A percentile compares a stretch with the other conserved stretches of the same genome.
These are phyloP conservation scores for Nerophis lumbriciformis DNA, from an alignment of 2,113 vertebrate species.

Conservation along the genomic window DNA sequence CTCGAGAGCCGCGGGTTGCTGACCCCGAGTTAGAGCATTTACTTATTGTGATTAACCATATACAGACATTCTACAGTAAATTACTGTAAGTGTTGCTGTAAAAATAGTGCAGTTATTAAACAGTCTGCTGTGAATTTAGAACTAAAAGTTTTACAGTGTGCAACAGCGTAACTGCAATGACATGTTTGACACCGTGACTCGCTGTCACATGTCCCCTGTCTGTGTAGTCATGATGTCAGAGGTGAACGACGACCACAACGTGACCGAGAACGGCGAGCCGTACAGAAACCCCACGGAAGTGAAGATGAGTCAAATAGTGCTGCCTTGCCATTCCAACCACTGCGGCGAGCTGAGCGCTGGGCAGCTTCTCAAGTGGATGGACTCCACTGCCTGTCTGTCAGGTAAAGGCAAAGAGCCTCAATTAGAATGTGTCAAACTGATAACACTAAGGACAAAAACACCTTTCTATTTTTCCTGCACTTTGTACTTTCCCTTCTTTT, in stretches of 20 bases:
- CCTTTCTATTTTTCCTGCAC: background rate
- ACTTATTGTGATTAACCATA: no score
- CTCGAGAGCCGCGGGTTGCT: no score
- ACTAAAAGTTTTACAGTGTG: no score
- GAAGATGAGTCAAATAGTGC: conserved; percentile 95
- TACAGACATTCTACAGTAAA: no score
- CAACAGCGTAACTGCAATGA: background rate
- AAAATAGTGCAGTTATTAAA: no score
- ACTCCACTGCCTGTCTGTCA: conserved; percentile 90
- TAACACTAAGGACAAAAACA: background rate
- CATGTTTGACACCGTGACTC: background rate
- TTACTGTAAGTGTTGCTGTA: no score
- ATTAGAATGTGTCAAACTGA: conserved; percentile 1
- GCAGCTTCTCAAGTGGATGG: conserved; percentile 98
- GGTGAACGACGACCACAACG: conserved; percentile 10
- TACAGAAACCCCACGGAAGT: conserved; percentile 86
- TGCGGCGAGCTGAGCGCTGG: conserved; percentile 82
- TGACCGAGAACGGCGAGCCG: conserved; percentile 40
- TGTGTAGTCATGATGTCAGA: conserved; percentile 49
- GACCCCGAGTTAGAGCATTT: no score
- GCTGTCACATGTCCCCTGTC: background rate
- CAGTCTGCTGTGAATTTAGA: no score
- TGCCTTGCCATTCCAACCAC: conserved; percentile 93
- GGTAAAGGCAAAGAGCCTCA: conserved; percentile 64
- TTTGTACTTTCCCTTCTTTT: conserved; percentile 2